Evolutionary conservation across 2,888 invertebrate genomes (phyloP), one percentile per base, ranked within the genome.

Genomic region (Oegoconia quadripuncta): DNA sequence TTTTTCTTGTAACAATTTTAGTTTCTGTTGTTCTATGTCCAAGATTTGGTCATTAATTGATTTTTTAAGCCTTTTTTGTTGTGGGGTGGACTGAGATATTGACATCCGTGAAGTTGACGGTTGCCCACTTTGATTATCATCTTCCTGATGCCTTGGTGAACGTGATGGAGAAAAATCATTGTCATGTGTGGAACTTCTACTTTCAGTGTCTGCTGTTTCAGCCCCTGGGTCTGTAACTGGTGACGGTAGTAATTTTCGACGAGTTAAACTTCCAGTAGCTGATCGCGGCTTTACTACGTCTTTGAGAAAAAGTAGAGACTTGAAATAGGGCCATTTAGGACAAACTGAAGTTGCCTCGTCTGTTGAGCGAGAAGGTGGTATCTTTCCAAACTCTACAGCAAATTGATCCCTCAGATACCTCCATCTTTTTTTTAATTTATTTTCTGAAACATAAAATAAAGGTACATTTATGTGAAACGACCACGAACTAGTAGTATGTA

Each of bases 401-500:
- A 46, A 50, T 23, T 50, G 44, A 37, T 50, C 50, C 37, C 47
- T 41, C 7, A 50, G 37, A 39, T 50, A 50, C 16, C 46, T 50
- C 50, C 47, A 50, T 42, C 44, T 45, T 34, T 48, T 50, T 34
- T 42, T 45, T 11, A 50, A 18, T 34, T 48, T 50, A 30, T 34
- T 41, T 32, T 50, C 50, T 48, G 44, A 37, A 47, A 50, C 39
- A 35, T 11, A 13, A 35, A 18, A 17, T 7, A 35, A 37, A 37
- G 20, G 37, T 34, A 26, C 11, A 26, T 31, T 42, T 34, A 25
- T 15, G 12, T 12, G 8, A 34, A 34, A 33, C 15, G 40, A 40
- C 20, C 34, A 35, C 34, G 35, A 40, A 40, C 35, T 34, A 26
- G 35, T 40, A 34, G 40, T 35, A 34, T 34, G 34, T 16, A 39